A percentile compares a stretch with the other conserved stretches of the same genome.
Conservation (phyloP, 2,888 invertebrate species). For the Leptopilina myrica region DNA sequence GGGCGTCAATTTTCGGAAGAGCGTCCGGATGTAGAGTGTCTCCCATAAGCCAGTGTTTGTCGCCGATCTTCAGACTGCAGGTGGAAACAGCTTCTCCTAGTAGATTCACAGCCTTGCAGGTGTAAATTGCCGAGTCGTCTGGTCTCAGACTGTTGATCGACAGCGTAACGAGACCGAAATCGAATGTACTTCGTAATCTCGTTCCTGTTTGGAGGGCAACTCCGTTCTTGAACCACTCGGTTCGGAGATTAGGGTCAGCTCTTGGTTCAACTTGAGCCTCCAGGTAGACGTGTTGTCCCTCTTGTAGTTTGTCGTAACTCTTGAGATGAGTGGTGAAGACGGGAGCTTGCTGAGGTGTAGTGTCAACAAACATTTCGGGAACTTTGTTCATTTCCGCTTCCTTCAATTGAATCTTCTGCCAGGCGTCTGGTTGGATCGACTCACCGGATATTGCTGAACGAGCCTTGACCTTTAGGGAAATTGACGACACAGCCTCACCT, state of each 20-base stretch:
- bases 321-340: slow-evolving; percentile 96
- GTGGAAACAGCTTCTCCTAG: slow-evolving; percentile 97
- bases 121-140: slow-evolving; percentile 97
- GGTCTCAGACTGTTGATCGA: slow-evolving; percentile 91
- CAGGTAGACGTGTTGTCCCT: slow-evolving; percentile 91
- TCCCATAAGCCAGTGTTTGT: slow-evolving; percentile 91
- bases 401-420: slow-evolving; percentile 93
- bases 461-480: slow-evolving; percentile 91
- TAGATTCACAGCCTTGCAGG: slow-evolving; percentile 95
- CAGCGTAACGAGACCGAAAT: slow-evolving; percentile 96
- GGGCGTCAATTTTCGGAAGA: slow-evolving; percentile 88
- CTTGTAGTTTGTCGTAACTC: slow-evolving; percentile 88
- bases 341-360: slow-evolving; percentile 92
- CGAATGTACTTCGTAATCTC: slow-evolving; percentile 94
- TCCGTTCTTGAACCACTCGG: slow-evolving; percentile 97
- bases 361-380: slow-evolving; percentile 91
- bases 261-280: slow-evolving; percentile 95
- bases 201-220: slow-evolving; percentile 90
- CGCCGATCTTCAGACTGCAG: slow-evolving; percentile 91
- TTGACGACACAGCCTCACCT: slow-evolving; percentile 95
- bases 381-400: slow-evolving; percentile 95
- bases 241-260: slow-evolving; percentile 90
- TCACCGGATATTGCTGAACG: slow-evolving; percentile 89
- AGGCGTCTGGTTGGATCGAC: slow-evolving; percentile 92
- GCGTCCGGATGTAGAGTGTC: slow-evolving; percentile 94